These are phyloP conservation scores for Meloidogyne chitwoodi DNA, from an alignment of 1,140 invertebrate genomes.

Conservation along the genomic window DNA sequence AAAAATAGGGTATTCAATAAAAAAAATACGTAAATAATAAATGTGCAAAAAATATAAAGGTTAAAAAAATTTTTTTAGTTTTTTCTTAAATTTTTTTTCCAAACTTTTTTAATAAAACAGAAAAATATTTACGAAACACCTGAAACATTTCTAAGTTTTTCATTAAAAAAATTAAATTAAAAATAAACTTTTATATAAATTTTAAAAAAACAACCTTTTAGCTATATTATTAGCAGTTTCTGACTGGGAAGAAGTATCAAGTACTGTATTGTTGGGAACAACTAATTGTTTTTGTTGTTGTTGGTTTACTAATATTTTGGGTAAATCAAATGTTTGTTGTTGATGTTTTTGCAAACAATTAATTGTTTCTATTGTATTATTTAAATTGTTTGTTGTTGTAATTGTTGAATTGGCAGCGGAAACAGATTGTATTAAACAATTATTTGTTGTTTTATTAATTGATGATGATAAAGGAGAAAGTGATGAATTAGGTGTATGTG, in stretches of 20 bases:
- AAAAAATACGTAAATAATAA: too few relatives aligned
- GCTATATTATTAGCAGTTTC: not conserved
- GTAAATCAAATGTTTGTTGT: not conserved
- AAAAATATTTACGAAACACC: too few relatives aligned
- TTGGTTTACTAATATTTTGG: not conserved
- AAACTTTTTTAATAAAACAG: too few relatives aligned
- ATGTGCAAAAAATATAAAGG: too few relatives aligned
- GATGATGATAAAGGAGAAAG: not conserved
- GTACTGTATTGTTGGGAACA: not conserved
- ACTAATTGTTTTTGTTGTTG: not conserved
- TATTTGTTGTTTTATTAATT: not conserved
- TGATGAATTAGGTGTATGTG: not conserved
- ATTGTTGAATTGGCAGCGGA: not conserved
- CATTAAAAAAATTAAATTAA: too few relatives aligned
- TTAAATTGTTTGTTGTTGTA: not conserved
- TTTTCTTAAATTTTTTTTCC: too few relatives aligned
- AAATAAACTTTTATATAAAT: too few relatives aligned
- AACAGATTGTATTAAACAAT: not conserved
- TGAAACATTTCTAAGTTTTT: too few relatives aligned
- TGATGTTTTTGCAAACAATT: not conserved
- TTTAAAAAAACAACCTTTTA: too few relatives aligned
- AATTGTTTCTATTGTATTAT: not conserved
- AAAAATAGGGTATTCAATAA: too few relatives aligned
- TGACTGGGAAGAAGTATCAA: not conserved
- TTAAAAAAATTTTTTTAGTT: too few relatives aligned